Conservation (phyloP, 2,888 invertebrate species). For the Choristoneura rosaceana region DNA sequence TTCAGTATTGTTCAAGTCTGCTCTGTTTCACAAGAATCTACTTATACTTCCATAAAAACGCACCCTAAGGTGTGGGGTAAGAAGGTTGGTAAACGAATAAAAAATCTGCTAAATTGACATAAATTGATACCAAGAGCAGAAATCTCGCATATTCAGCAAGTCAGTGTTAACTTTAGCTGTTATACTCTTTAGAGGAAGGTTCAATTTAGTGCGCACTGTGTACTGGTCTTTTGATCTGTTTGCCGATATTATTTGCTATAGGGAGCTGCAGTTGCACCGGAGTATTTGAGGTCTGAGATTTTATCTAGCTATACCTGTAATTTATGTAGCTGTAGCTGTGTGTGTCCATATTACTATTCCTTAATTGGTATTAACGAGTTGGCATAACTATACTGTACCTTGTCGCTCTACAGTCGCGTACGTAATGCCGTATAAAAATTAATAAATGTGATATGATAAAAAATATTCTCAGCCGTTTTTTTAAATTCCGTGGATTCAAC, state of each 20-base stretch:
- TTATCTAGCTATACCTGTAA: too few relatives aligned
- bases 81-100: not conserved
- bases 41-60: too few relatives aligned
- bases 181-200: not conserved
- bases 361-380: not conserved
- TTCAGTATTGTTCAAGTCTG: too few relatives aligned
- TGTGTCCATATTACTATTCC: not conserved
- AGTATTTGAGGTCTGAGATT: conserved; percentile 28
- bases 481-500: too few relatives aligned
- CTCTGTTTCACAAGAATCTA: too few relatives aligned
- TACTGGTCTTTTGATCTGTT: conserved; percentile 2
- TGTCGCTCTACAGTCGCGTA: too few relatives aligned
- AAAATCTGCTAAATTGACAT: not conserved
- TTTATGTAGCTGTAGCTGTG: not conserved
- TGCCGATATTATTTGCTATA: conserved; percentile 28
- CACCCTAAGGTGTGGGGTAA: not conserved
- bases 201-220: not conserved
- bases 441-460: too few relatives aligned
- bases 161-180: not conserved
- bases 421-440: too few relatives aligned
- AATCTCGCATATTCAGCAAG: too few relatives aligned
- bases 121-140: not conserved
- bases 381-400: too few relatives aligned
- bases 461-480: too few relatives aligned
- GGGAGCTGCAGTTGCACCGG: conserved; percentile 13